Percentiles rank a stretch among this genome's conserved stretches.
Evolutionary conservation across 2,113 vertebrate genomes (phyloP).

Genomic region (Laticauda laticaudata): DNA sequence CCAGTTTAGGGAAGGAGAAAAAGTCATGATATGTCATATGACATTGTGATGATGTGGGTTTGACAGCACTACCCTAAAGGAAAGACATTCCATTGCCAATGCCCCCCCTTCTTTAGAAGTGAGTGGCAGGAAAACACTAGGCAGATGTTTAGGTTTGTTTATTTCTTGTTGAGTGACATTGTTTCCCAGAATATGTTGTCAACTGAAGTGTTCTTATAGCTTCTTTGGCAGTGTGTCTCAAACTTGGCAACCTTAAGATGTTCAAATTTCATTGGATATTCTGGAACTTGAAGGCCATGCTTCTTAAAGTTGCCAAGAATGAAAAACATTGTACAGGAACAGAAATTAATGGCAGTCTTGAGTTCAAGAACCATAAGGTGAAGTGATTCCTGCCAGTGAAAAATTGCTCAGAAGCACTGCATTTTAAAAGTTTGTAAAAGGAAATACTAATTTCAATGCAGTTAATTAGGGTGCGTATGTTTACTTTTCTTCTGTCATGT

Average conservation of each 20-base stretch:
- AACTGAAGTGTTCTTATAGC: not conserved
- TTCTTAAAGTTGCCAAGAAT: not conserved
- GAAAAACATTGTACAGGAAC: not conserved
- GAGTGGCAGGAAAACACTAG: not conserved
- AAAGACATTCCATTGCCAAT: not conserved
- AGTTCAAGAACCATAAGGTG: not conserved
- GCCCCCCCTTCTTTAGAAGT: not conserved
- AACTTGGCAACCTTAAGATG: not conserved
- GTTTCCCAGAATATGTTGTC: not conserved
- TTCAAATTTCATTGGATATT: not conserved
- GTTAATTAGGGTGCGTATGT: not conserved
- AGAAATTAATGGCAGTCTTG: not conserved
- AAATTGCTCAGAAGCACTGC: not conserved
- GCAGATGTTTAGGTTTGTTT: not conserved
- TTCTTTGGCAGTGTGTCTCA: not conserved
- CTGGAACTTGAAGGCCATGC: not conserved
- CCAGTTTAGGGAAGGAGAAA: too few relatives aligned
- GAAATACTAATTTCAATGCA: not conserved
- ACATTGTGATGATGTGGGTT: too few relatives aligned
- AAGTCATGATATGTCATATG: too few relatives aligned
- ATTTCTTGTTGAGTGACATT: not conserved
- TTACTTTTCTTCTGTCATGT: not conserved
- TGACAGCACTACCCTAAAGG: not conserved
- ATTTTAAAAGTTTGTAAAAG: not conserved
- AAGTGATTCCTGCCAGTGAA: not conserved